A percentile compares a stretch with the other conserved stretches of the same genome.
Conservation (phyloP, 2,113 vertebrate species). For the Scopus umbretta region DNA sequence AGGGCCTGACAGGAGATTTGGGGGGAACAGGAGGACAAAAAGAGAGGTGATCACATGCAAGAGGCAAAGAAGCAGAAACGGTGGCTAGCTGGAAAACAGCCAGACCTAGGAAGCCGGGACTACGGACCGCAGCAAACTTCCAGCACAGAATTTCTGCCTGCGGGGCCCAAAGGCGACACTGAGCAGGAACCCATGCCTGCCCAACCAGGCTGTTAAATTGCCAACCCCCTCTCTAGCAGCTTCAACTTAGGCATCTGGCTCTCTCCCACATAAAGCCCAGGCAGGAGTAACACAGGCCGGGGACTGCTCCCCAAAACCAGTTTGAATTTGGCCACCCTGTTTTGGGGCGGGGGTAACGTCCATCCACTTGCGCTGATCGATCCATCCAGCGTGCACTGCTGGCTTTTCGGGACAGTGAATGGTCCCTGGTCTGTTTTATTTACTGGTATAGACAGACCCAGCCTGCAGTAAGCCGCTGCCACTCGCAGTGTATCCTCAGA, state of each 20-base stretch:
- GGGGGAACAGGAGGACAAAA: background rate
- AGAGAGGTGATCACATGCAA: background rate
- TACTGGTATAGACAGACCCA: background rate
- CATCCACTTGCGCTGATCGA: background rate
- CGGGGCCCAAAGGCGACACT: fast-evolving
- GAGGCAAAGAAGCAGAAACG: background rate
- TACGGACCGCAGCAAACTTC: background rate
- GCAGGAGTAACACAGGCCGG: background rate
- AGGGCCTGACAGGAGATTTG: background rate
- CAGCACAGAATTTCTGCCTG: background rate
- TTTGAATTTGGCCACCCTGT: background rate
- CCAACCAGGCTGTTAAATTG: background rate
- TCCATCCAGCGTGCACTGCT: background rate
- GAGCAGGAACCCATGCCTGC: background rate
- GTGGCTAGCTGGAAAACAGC: background rate
- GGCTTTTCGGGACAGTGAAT: background rate
- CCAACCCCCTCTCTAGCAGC: background rate
- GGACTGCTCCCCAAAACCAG: background rate
- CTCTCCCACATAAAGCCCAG: background rate
- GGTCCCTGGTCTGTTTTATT: background rate
- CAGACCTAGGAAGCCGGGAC: background rate
- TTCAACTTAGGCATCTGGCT: background rate
- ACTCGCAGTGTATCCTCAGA: background rate
- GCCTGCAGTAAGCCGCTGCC: background rate
- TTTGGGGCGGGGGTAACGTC: background rate